Percentiles rank a stretch among this genome's conserved stretches.
These are phyloP conservation scores for Trichogramma evanescens DNA, from an alignment of 2,888 invertebrate species.

Conservation along the genomic window DNA sequence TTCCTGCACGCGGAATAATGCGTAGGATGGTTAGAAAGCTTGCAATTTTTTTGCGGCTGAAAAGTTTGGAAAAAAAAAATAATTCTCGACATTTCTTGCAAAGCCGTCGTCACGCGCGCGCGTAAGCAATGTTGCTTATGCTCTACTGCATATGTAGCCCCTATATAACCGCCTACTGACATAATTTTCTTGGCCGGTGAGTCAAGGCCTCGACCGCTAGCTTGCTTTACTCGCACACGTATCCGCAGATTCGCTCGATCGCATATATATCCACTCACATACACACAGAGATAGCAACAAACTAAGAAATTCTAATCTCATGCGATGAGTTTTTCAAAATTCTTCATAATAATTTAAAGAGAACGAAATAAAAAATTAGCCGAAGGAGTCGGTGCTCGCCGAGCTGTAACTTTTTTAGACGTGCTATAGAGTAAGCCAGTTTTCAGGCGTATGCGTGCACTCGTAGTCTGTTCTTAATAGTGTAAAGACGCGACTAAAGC, in stretches of 20 bases:
- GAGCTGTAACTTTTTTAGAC: too few species aligned
- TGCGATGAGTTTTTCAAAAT: neutral
- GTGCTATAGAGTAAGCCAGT: too few species aligned
- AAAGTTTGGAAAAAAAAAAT: neutral
- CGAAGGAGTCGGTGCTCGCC: too few species aligned
- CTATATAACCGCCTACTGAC: conserved; percentile 14
- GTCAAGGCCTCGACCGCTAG: conserved; percentile 12
- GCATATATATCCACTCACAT: neutral
- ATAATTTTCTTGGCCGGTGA: conserved; percentile 17
- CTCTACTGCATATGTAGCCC: neutral
- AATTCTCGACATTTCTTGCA: neutral
- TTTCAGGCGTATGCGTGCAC: too few species aligned
- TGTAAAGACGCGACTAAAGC: too few species aligned
- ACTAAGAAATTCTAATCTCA: neutral
- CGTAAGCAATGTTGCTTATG: neutral
- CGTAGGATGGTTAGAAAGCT: too few species aligned
- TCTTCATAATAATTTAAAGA: neutral
- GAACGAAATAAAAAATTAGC: too few species aligned
- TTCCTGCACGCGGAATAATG: too few species aligned
- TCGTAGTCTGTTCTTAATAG: too few species aligned
- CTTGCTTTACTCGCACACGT: too few species aligned
- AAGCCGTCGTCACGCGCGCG: neutral
- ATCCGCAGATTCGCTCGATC: too few species aligned
- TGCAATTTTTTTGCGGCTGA: too few species aligned
- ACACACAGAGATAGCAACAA: neutral